phyloP scores from a whole-genome alignment of 1,140 invertebrate species.

The Drosophila subpulchrella region DNA sequence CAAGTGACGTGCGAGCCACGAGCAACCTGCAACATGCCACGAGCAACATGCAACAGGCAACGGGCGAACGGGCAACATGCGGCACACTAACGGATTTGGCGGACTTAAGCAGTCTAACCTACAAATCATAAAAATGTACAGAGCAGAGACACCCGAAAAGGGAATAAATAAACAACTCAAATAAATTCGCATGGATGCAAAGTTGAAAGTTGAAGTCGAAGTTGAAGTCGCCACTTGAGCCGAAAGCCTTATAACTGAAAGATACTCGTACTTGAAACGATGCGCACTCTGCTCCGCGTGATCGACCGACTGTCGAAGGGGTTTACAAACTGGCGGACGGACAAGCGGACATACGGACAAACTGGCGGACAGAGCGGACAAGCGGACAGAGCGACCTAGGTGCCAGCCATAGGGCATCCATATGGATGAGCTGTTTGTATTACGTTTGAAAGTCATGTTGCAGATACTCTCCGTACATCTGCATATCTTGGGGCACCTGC shows the following conservation, averaged over 20 bases:
- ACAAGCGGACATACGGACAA: conserved; percentile 17
- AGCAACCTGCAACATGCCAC: conserved; percentile 26
- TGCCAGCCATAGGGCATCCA: conserved; percentile 38
- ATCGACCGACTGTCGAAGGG: conserved; percentile 77
- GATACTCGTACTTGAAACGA: conserved; percentile 62
- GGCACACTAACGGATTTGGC: conserved; percentile 61
- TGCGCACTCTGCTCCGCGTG: conserved; percentile 66
- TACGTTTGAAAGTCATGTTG: conserved; percentile 83
- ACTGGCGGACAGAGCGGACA: conserved; percentile 14
- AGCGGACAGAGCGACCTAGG: conserved; percentile 16
- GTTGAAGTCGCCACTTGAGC: conserved; percentile 56
- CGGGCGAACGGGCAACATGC: background rate
- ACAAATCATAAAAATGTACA: conserved; percentile 54
- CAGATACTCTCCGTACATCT: conserved; percentile 66
- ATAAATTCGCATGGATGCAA: conserved; percentile 57
- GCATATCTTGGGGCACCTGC: conserved; percentile 63
- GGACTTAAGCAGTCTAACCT: conserved; percentile 52
- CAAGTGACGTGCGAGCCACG: conserved; percentile 61
- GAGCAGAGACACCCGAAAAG: conserved; percentile 45
- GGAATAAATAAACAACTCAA: conserved; percentile 46
- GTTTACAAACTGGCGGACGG: conserved; percentile 6
- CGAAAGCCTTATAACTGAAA: conserved; percentile 59
- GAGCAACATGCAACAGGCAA: conserved; percentile 21
- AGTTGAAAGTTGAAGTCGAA: conserved; percentile 70
- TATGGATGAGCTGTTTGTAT: conserved; percentile 75